Evolutionary conservation across 2,888 invertebrate species (phyloP).

Genomic region (Clunio marinus): DNA sequence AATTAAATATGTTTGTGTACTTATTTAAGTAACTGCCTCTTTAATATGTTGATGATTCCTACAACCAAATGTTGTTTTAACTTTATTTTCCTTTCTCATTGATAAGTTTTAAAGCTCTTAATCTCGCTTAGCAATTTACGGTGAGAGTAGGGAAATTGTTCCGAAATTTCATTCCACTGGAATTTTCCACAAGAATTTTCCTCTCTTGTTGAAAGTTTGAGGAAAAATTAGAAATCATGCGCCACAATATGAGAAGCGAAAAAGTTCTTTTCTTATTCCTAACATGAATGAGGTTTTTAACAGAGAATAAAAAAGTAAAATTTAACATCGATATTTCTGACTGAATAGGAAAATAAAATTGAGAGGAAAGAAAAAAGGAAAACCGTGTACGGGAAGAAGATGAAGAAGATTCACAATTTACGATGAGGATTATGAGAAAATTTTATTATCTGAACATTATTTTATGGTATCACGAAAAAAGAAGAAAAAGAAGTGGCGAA

Average conservation of each 20-base stretch:
- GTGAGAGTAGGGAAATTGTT: background rate
- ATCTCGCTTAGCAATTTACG: background rate
- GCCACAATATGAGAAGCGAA: background rate
- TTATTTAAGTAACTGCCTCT: constrained; percentile 3
- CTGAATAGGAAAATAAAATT: background rate
- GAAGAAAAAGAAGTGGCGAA: background rate
- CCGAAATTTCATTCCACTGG: background rate
- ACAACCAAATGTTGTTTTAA: background rate
- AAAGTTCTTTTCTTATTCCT: background rate
- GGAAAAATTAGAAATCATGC: constrained; percentile 4
- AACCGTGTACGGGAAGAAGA: background rate
- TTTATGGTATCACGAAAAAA: constrained; percentile 11
- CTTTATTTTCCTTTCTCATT: background rate
- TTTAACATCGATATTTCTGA: background rate
- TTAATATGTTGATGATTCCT: constrained; percentile 17
- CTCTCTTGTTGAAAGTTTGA: background rate
- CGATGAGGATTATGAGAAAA: constrained; percentile 36
- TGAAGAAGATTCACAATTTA: constrained; percentile 20
- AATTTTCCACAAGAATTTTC: background rate
- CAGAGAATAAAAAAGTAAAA: background rate
- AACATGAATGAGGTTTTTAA: background rate
- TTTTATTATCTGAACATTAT: constrained; percentile 29
- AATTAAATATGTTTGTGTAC: constrained; percentile 9
- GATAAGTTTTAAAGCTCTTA: background rate
- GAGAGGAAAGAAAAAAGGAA: background rate